These are phyloP conservation scores for Gonioctena quinquepunctata DNA, from an alignment of 1,140 invertebrate species.

Conservation along the genomic window DNA sequence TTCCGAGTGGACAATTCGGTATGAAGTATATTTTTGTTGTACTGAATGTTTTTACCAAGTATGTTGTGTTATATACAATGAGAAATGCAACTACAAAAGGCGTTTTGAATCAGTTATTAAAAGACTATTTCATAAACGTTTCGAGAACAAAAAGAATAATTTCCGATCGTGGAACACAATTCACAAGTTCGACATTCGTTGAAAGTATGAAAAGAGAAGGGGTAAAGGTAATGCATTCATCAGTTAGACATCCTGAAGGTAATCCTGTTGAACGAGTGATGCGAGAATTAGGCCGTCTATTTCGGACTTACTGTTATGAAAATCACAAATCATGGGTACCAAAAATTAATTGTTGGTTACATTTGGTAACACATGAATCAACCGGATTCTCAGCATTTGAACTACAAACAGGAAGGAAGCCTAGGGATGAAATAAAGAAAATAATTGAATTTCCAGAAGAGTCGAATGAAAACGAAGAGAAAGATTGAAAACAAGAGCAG, in stretches of 20 bases:
- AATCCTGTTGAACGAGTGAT: not conserved
- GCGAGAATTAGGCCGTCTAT: not conserved
- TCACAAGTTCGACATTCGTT: not conserved
- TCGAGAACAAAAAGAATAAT: not conserved
- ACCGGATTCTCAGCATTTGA: not conserved
- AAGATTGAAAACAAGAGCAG: too few species aligned
- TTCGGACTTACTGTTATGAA: not conserved
- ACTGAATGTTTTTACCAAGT: not conserved
- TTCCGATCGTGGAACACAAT: not conserved
- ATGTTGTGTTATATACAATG: not conserved
- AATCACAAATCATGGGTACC: not conserved
- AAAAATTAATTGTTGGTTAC: not conserved
- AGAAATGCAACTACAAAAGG: not conserved
- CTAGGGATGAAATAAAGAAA: too few species aligned
- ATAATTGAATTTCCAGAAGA: too few species aligned
- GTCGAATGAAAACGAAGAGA: too few species aligned
- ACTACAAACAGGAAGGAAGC: not conserved
- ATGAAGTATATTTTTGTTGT: slow-evolving; percentile 28
- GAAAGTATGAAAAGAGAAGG: not conserved
- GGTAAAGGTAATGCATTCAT: too few species aligned
- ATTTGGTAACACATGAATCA: not conserved
- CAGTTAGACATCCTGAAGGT: not conserved
- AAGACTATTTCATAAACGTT: not conserved
- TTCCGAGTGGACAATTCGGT: slow-evolving; percentile 35
- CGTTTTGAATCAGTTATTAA: not conserved